These are phyloP conservation scores for Peromyscus polionotus DNA, from an alignment of 2,113 vertebrate species.

Conservation along the genomic window DNA sequence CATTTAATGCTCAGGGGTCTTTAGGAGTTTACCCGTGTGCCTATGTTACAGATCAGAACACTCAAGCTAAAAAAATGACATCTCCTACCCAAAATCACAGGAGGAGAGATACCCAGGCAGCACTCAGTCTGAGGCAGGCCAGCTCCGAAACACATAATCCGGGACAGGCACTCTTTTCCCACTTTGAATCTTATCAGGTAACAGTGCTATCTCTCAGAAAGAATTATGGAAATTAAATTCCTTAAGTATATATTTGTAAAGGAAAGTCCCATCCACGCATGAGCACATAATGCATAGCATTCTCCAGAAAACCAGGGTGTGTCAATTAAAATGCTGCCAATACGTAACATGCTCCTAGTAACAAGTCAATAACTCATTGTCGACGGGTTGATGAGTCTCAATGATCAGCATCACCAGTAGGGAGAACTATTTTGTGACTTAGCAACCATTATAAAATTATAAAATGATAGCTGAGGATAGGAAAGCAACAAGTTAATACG, in stretches of 20 bases:
- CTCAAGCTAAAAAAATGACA: background rate
- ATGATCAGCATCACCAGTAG: background rate
- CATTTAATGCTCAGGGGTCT: background rate
- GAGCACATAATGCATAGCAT: background rate
- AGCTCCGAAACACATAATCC: background rate
- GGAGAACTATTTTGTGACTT: slow-evolving; percentile 21
- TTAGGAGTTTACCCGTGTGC: background rate
- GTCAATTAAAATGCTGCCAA: background rate
- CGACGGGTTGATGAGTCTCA: background rate
- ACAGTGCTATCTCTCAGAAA: background rate
- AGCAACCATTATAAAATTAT: background rate
- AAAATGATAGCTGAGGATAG: background rate
- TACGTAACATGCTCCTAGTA: background rate
- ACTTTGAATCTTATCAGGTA: background rate
- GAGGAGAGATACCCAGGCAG: background rate
- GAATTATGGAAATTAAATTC: background rate
- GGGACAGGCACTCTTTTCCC: background rate
- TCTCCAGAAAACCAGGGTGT: background rate
- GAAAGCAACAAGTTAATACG: background rate
- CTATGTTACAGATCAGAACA: slow-evolving; percentile 15
- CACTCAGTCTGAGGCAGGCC: background rate
- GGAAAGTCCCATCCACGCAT: background rate
- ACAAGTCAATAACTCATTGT: background rate
- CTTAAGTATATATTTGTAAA: background rate
- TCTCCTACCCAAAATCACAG: background rate